A percentile compares a stretch with the other conserved stretches of the same genome.
phyloP scores from a whole-genome alignment of 2,113 vertebrate genomes.

The Euleptes europaea region DNA sequence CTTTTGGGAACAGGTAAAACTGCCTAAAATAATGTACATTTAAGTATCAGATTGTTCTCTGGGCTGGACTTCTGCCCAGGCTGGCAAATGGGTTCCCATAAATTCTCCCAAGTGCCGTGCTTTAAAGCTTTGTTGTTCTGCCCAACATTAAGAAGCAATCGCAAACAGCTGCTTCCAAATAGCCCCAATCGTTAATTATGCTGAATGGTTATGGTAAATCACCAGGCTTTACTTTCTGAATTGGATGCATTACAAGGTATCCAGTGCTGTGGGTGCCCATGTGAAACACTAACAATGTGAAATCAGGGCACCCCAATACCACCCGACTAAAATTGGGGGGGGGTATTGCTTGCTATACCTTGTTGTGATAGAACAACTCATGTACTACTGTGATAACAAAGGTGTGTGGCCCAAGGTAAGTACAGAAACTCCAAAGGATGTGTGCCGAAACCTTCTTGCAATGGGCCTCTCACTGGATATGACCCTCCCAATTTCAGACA shows the following conservation, averaged over 20 bases:
- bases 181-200: constrained; percentile 50
- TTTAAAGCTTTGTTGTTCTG: constrained; percentile 51
- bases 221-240: neutral
- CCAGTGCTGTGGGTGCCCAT: neutral
- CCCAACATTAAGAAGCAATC: constrained; percentile 58
- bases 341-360: too few species aligned
- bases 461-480: too few species aligned
- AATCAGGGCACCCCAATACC: constrained; percentile 24
- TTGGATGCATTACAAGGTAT: neutral
- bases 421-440: too few species aligned
- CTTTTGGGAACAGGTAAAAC: neutral
- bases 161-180: constrained; percentile 58
- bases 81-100: constrained; percentile 60
- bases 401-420: too few species aligned
- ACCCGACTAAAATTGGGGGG: too few species aligned
- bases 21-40: constrained; percentile 12
- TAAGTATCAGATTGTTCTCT: constrained; percentile 53
- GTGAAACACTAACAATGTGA: constrained; percentile 47
- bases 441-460: too few species aligned
- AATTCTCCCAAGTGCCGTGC: constrained; percentile 58
- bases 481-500: too few species aligned
- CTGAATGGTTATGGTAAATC: constrained; percentile 42
- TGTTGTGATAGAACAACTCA: too few species aligned
- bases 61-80: constrained; percentile 48
- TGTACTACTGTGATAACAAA: too few species aligned